Base-by-base conservation (phyloP, 2,888 invertebrate species). In the Stenurella melanura region DNA sequence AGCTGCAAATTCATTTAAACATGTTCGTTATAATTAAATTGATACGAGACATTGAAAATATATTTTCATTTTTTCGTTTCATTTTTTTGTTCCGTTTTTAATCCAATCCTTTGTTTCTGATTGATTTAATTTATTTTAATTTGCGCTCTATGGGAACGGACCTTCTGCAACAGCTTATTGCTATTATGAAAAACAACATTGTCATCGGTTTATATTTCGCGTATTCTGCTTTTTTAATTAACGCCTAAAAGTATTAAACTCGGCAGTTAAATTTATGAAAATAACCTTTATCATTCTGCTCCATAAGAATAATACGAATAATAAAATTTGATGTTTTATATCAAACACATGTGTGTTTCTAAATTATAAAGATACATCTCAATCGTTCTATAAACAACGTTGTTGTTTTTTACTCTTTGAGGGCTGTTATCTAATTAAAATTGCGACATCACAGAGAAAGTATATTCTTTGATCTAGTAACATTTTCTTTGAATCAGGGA, bases 1-100 rank as follows among this genome's bases (percentile, higher is more conserved):
- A 88, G 89, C 88, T 88, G 89, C 88, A 87, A 88, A 88, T 88
- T 88, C 88, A 87, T 88, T 89, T 87, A 87, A 86, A 87, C 88
- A 86, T 84, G 86, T 87, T 85, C 86, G 87, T 84, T 87, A 87
- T 88, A 88, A 88, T 89, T 88, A 87, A 88, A 89, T 86, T 87
- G 88, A 87, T 88, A 87, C 86, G 87, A 87, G 88, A 87, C 85
- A 87, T 86, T 85, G 85, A 78, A 83, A 85, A 85, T 84, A 83
- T 82, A 84, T 85, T 84, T 82, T 81, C 73, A 63, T 81, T 83
- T 83, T 82, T 83, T 80, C 73, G 73, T 75, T 81, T 74, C 79
- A 80, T 82, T 83, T 82, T 79, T 75, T 82, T 74, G 73, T 78
- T 74, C 75, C 75, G 78, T 83, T 82, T 83, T 75, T 73, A 83